Percentiles rank a stretch among this genome's conserved stretches.
phyloP scores from a whole-genome alignment of 92 coral and sea anemone genomes.

The Anthopleura xanthogrammica region DNA sequence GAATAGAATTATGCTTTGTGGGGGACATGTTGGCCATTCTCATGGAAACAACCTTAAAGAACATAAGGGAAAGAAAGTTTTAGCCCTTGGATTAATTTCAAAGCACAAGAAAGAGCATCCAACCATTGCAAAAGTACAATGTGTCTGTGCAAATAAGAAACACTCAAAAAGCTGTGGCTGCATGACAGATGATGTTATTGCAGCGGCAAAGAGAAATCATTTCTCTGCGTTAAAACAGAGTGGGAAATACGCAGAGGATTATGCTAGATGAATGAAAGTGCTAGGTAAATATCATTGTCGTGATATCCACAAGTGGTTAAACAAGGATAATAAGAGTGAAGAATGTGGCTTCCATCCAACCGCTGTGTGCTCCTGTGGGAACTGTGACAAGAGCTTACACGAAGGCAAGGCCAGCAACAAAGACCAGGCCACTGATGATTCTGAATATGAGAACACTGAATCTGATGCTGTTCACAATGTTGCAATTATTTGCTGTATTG shows the following conservation, averaged over 20 bases:
- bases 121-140: neutral
- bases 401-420: neutral
- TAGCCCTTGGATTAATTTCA: conserved; percentile 14
- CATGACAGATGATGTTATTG: conserved; percentile 42
- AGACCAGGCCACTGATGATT: too few species aligned
- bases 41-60: conserved; percentile 33
- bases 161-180: conserved; percentile 58
- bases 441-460: too few species aligned
- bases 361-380: conserved; percentile 38
- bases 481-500: too few species aligned
- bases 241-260: conserved; percentile 42
- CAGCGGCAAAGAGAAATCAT: conserved; percentile 54
- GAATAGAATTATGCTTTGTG: conserved; percentile 28
- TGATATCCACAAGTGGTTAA: conserved; percentile 53
- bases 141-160: conserved; percentile 32
- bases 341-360: conserved; percentile 39
- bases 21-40: conserved; percentile 38
- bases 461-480: too few species aligned
- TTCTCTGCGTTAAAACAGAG: conserved; percentile 2
- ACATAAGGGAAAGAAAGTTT: neutral
- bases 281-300: conserved; percentile 58
- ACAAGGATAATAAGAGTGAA: conserved; percentile 30
- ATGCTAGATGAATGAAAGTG: conserved; percentile 39
- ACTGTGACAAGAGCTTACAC: neutral
- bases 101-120: conserved; percentile 33